A percentile compares a stretch with the other conserved stretches of the same genome.
Conservation (phyloP, 2,113 vertebrate genomes). For the Vulpes ferrilata region DNA sequence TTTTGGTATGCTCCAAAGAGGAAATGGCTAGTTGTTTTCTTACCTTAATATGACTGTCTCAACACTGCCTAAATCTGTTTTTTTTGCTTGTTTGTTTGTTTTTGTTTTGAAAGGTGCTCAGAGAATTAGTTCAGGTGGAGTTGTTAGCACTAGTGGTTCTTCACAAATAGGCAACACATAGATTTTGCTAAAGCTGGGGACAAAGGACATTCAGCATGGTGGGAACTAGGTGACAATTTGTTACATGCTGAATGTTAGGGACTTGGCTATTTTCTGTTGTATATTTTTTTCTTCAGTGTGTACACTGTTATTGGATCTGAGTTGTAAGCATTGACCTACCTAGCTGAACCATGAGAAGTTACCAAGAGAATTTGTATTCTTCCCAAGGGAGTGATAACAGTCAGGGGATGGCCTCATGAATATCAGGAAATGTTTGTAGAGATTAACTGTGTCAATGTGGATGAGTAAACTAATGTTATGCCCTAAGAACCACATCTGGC, state of each 20-base stretch:
- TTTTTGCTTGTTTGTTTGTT: neutral
- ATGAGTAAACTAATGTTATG: neutral
- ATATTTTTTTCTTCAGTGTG: neutral
- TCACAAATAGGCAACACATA: neutral
- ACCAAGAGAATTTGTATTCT: neutral
- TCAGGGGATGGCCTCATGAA: neutral
- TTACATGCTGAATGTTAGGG: neutral
- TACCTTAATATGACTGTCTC: neutral
- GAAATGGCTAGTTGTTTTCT: neutral
- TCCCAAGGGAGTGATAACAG: neutral
- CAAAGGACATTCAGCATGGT: neutral
- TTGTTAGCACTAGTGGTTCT: neutral
- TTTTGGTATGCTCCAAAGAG: neutral
- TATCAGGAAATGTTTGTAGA: constrained; percentile 1
- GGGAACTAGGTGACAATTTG: neutral
- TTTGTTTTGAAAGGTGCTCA: neutral
- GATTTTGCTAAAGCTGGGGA: neutral
- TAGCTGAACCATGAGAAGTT: neutral
- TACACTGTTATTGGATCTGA: neutral
- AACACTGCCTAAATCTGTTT: neutral
- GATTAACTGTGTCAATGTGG: neutral
- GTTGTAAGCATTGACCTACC: neutral
- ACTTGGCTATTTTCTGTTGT: neutral
- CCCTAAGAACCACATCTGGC: neutral
- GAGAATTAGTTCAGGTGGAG: neutral